These are phyloP conservation scores for Syngnathus typhle DNA, from an alignment of 2,113 vertebrate species.

Conservation along the genomic window DNA sequence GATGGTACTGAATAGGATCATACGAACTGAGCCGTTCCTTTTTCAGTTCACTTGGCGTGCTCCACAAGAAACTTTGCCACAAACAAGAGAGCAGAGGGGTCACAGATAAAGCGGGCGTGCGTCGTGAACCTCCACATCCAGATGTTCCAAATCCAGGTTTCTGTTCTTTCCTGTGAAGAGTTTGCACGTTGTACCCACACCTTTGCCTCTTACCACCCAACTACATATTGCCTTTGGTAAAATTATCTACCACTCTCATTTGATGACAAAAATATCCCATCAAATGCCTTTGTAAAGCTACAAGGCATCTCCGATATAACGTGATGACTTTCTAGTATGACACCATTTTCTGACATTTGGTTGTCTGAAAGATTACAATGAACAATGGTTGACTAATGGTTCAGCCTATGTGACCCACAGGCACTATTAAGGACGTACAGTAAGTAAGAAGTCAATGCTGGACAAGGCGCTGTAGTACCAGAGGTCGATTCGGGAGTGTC, in stretches of 20 bases:
- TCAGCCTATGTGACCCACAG: conserved; percentile 2
- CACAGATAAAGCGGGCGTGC: too few species aligned
- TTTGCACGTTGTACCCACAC: too few species aligned
- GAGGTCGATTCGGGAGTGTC: conserved; percentile 26
- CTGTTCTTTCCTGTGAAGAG: too few species aligned
- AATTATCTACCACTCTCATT: not conserved
- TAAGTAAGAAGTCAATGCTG: not conserved
- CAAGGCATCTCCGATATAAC: not conserved
- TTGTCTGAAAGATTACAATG: not conserved
- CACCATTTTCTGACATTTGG: not conserved
- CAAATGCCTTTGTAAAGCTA: not conserved
- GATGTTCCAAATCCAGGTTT: too few species aligned
- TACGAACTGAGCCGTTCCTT: too few species aligned
- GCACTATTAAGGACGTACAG: conserved; percentile 5
- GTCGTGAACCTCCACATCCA: too few species aligned
- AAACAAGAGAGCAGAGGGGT: too few species aligned
- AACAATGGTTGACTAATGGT: not conserved
- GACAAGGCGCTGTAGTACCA: conserved; percentile 21
- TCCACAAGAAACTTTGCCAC: too few species aligned
- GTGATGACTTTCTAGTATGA: not conserved
- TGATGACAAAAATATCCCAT: not conserved
- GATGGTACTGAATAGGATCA: too few species aligned
- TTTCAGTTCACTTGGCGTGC: too few species aligned
- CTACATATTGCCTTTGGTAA: not conserved
- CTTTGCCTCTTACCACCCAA: not conserved